Conservation (phyloP, 2,113 vertebrate species). For the Paratilapia polleni region DNA sequence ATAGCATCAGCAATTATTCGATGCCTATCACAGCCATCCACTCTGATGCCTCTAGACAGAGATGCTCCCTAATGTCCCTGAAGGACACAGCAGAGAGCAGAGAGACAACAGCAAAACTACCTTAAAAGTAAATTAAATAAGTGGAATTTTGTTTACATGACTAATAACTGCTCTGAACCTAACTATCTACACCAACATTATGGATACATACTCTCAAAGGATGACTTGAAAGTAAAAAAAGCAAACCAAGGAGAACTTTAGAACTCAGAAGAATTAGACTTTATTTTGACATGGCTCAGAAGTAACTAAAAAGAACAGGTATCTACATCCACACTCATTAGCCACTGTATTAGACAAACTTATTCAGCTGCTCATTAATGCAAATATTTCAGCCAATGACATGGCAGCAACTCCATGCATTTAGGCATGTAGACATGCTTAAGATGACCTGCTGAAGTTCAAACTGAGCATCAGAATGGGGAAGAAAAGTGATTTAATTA, state of each 20-base stretch:
- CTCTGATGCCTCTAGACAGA: constrained; percentile 53
- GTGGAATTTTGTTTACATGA: not conserved
- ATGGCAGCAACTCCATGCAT: no score
- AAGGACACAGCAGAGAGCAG: constrained; percentile 21
- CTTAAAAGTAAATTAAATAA: not conserved
- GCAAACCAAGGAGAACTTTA: not conserved
- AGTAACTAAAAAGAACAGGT: not conserved
- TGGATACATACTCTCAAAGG: not conserved
- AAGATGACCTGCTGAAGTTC: no score
- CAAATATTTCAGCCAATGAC: no score
- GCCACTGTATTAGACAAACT: not conserved
- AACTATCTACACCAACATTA: not conserved
- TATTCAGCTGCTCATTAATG: not conserved
- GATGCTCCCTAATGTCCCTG: constrained; percentile 48
- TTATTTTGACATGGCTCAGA: not conserved
- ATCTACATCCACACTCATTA: not conserved
- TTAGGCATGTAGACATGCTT: no score
- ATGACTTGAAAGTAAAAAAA: not conserved
- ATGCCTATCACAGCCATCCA: constrained; percentile 56
- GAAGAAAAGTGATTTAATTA: no score
- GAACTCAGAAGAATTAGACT: not conserved
- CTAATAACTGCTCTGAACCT: not conserved
- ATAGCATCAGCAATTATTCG: constrained; percentile 77
- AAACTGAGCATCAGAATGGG: no score
- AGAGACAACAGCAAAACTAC: not conserved